Evolutionary conservation across 2,888 invertebrate genomes (phyloP), one percentile per base, ranked within the genome.

Genomic region (Oligia latruncula): DNA sequence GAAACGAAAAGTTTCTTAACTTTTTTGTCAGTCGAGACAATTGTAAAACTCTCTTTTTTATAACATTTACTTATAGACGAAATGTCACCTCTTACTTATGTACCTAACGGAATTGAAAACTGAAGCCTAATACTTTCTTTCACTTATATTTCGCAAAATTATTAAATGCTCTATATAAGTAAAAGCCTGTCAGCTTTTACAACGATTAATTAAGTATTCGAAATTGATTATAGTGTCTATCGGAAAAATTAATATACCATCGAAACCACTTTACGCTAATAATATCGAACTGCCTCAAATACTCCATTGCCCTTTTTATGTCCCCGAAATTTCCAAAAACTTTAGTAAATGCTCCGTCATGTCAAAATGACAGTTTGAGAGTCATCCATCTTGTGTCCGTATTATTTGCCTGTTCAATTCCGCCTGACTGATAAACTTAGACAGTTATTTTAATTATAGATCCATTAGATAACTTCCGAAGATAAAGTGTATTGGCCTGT

Each of bases 401-500:
- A 84, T 66, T 83, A 75, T 83, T 78, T 78, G 65, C 67, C 71
- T 77, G 58, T 62, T 74, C 73, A 87, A 80, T 72, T 81, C 43
- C 35, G 20, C 29, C 74, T 40, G 60, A 60, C 73, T 83, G 87
- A 80, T 80, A 76, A 77, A 80, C 65, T 77, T 87, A 66, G 87
- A 77, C 87, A 85, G 76, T 80, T 80, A 74, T 77, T 87, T 64
- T 66, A 40, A 40, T 40, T 5, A 77, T 80, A 65, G 85, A 80
- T 84, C 77, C 85, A 84, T 85, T 85, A 87, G 52, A 65, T 84
- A 87, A 87, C 81, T 77, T 80, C 66, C 72, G 74, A 72, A 62
- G 66, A 85, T 85, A 84, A 85, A 85, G 87, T 87, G 87, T 74
- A 77, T 85, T 80, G 84, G 72, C 77, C 72, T 87, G 87, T 84